phyloP scores from a whole-genome alignment of 2,888 invertebrate species.

The Siphlonurus alternatus region DNA sequence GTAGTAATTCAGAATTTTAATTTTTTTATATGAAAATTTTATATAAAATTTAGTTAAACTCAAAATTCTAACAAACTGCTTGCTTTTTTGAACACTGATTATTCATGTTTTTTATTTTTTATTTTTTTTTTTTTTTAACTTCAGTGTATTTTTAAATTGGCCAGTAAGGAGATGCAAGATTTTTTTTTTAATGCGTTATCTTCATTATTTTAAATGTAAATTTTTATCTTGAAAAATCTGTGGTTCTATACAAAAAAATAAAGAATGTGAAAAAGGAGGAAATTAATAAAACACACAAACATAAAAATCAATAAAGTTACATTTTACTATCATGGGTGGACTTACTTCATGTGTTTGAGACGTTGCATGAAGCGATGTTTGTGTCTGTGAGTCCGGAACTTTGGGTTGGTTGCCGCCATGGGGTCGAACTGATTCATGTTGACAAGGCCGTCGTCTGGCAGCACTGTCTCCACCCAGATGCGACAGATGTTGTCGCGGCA shows the following conservation, averaged over 20 bases:
- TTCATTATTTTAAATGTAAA: no score
- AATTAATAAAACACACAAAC: no score
- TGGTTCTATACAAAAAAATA: background rate
- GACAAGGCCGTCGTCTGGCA: slow-evolving; percentile 86
- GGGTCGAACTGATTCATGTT: slow-evolving; percentile 44
- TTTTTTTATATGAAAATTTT: no score
- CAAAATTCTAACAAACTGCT: no score
- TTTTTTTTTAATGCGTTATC: background rate
- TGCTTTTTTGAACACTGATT: no score
- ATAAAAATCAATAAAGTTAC: no score
- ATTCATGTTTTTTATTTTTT: no score
- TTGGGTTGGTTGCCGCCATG: slow-evolving; percentile 30
- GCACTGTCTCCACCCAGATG: slow-evolving; percentile 94
- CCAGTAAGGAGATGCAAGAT: background rate
- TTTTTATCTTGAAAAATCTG: background rate
- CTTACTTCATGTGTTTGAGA: slow-evolving; percentile 89
- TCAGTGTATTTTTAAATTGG: no score
- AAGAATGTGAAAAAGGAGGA: background rate
- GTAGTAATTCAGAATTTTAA: no score
- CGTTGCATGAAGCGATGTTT: slow-evolving; percentile 94
- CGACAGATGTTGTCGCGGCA: slow-evolving; percentile 98
- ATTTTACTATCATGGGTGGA: no score
- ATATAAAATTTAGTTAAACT: no score
- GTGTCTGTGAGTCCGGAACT: slow-evolving; percentile 75
- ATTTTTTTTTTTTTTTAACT: no score